These are phyloP conservation scores for Chrysolina haemoptera DNA, from an alignment of 2,888 invertebrate species.

Conservation along the genomic window DNA sequence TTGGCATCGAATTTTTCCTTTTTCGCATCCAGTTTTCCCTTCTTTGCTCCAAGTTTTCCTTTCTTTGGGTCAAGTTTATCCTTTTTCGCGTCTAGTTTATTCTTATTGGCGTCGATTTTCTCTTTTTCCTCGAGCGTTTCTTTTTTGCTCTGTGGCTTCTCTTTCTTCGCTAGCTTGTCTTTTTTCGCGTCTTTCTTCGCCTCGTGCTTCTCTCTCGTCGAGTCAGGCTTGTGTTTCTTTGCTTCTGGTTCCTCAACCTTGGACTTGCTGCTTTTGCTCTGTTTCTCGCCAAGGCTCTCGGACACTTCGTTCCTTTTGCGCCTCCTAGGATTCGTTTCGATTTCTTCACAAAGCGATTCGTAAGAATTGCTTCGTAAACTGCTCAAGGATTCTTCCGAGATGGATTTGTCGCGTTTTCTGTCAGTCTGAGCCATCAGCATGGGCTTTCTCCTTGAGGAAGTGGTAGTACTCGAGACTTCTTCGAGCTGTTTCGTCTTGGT, in stretches of 20 bases:
- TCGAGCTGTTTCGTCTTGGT: constrained; percentile 43
- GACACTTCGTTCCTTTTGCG: constrained; percentile 38
- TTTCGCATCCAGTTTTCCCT: constrained; percentile 35
- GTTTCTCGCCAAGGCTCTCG: constrained; percentile 39
- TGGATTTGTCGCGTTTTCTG: constrained; percentile 62
- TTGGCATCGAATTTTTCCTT: constrained; percentile 36
- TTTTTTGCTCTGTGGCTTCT: constrained; percentile 53
- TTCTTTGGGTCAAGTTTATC: constrained; percentile 35
- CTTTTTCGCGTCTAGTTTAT: constrained; percentile 32
- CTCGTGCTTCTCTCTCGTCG: constrained; percentile 44
- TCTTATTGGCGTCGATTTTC: constrained; percentile 23
- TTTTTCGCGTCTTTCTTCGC: constrained; percentile 45
- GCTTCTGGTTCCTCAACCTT: constrained; percentile 35
- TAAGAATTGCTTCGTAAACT: constrained; percentile 48
- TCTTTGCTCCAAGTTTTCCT: constrained; percentile 26
- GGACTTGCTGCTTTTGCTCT: constrained; percentile 39
- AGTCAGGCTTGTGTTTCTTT: constrained; percentile 33
- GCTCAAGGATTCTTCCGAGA: constrained; percentile 58
- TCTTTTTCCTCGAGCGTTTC: constrained; percentile 29
- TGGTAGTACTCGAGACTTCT: constrained; percentile 43
- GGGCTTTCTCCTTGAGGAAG: constrained; percentile 61
- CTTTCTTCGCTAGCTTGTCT: constrained; percentile 49
- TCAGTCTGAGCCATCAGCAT: constrained; percentile 62
- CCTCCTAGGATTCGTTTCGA: constrained; percentile 38
- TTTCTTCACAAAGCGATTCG: constrained; percentile 45